phyloP scores from a whole-genome alignment of 2,797 vertebrate genomes.

The Poeciliopsis turneri region DNA sequence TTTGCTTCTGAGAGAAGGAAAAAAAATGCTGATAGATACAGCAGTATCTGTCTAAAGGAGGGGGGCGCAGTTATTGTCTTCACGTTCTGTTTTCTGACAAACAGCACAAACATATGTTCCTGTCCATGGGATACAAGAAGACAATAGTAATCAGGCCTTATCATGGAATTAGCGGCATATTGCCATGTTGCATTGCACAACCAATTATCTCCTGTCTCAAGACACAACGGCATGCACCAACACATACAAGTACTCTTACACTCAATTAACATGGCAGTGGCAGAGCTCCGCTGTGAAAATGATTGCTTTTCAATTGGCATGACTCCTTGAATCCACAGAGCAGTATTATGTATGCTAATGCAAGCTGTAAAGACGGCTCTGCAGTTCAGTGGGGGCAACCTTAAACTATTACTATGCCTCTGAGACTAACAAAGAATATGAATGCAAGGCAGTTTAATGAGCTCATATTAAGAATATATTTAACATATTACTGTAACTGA shows the following conservation, averaged over 20 bases:
- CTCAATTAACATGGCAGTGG: constrained; percentile 74
- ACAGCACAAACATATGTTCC: constrained; percentile 51
- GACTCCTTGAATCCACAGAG: constrained; percentile 76
- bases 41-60: constrained; percentile 44
- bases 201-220: constrained; percentile 79
- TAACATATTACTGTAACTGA: too few species aligned
- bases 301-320: constrained; percentile 77
- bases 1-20: constrained; percentile 14
- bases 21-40: constrained; percentile 10
- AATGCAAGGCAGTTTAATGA: constrained; percentile 46
- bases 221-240: constrained; percentile 53
- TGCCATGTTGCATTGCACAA: constrained; percentile 65
- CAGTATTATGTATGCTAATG: constrained; percentile 83
- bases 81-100: constrained; percentile 60
- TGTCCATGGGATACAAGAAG: constrained; percentile 65
- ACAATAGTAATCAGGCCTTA: constrained; percentile 80
- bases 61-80: constrained; percentile 53
- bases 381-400: constrained; percentile 58
- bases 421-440: constrained; percentile 46
- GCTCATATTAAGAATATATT: constrained; percentile 54
- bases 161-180: constrained; percentile 78
- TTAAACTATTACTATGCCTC: constrained; percentile 72
- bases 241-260: constrained; percentile 42
- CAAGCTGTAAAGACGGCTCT: constrained; percentile 71
- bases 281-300: constrained; percentile 69